phyloP scores from a whole-genome alignment of 2,797 vertebrate species.

The Mormyrops boulengeri region DNA sequence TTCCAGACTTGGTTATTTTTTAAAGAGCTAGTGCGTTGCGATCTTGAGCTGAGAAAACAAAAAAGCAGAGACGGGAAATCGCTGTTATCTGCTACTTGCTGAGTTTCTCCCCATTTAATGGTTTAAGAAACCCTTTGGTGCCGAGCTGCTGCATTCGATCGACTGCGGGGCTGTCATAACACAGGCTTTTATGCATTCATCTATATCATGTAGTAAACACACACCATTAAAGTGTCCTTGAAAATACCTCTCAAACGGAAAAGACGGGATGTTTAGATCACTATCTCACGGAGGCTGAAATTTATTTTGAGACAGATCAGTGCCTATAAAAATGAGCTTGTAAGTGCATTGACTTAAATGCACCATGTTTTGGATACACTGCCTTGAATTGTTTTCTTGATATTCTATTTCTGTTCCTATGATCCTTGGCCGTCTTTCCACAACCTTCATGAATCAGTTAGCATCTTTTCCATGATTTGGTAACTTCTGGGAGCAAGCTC shows the following conservation, averaged over 20 bases:
- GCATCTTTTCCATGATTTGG: neutral
- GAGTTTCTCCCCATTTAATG: neutral
- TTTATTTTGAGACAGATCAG: neutral
- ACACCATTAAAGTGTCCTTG: neutral
- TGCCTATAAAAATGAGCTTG: neutral
- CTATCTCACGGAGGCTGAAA: neutral
- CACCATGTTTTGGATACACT: neutral
- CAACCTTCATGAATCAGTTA: neutral
- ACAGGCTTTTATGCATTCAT: neutral
- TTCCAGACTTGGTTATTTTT: neutral
- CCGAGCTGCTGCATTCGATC: neutral
- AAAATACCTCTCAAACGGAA: neutral
- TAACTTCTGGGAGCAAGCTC: neutral
- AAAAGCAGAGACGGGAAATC: neutral
- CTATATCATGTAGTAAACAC: neutral
- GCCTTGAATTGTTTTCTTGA: neutral
- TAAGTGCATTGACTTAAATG: neutral
- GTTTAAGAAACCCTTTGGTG: neutral
- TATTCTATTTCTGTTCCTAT: neutral
- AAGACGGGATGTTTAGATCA: neutral
- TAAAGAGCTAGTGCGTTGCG: neutral
- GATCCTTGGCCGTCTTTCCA: neutral
- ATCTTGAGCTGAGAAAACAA: neutral
- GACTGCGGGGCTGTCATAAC: neutral
- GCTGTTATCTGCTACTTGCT: neutral